phyloP scores from a whole-genome alignment of 2,113 vertebrate species.

The Siniperca knerii region DNA sequence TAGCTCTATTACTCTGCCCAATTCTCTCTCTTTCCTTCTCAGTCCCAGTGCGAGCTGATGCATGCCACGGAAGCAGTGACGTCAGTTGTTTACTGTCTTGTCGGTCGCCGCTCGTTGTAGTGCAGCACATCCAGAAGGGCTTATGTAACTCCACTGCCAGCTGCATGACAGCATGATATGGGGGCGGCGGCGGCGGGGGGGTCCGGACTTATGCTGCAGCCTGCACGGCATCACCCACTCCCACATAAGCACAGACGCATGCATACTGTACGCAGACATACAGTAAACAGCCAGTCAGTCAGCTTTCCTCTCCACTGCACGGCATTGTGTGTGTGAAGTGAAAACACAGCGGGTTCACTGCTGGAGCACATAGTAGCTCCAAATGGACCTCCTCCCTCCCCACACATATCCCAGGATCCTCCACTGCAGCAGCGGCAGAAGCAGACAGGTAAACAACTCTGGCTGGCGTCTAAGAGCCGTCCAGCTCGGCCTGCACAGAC shows the following conservation, averaged over 20 bases:
- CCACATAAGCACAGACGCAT: conserved; percentile 21
- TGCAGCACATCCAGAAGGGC: conserved; percentile 71
- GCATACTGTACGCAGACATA: conserved; percentile 4
- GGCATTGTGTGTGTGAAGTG: conserved; percentile 23
- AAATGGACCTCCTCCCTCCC: conserved; percentile 1
- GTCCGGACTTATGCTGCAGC: neutral
- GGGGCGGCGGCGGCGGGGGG: neutral
- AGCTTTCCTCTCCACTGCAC: conserved; percentile 10
- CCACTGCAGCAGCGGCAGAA: conserved; percentile 66
- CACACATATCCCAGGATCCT: conserved; percentile 62
- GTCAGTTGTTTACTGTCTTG: conserved; percentile 84
- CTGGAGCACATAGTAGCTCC: conserved; percentile 31
- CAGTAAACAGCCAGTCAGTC: neutral
- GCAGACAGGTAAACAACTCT: conserved; percentile 78
- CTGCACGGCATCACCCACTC: conserved; percentile 17
- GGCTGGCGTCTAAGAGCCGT: conserved; percentile 52
- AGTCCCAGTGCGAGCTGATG: conserved; percentile 60
- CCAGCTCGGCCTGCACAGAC: neutral
- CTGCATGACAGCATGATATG: conserved; percentile 38
- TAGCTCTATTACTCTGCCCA: conserved; percentile 14
- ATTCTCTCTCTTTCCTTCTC: neutral
- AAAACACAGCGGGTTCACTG: conserved; percentile 48
- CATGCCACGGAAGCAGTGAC: conserved; percentile 78
- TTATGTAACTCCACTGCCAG: conserved; percentile 75
- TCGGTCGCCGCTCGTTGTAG: conserved; percentile 71